These are phyloP conservation scores for Phalacrocorax carbo DNA, from an alignment of 2,113 vertebrate genomes.

Conservation along the genomic window DNA sequence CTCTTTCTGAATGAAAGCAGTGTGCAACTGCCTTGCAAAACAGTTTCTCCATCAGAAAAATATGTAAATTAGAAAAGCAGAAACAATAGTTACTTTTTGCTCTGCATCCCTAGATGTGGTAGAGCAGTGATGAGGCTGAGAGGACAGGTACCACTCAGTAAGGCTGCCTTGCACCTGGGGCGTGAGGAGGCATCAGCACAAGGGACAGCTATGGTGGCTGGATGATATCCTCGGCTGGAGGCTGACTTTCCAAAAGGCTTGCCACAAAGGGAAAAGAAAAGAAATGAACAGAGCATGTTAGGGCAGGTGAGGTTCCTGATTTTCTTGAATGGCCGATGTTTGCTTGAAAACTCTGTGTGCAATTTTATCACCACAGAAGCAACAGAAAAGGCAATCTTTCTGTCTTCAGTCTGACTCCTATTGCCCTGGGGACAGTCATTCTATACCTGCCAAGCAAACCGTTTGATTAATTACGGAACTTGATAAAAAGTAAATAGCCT, in stretches of 20 bases:
- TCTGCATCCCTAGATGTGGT: neutral
- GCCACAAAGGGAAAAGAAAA: neutral
- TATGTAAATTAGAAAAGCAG: neutral
- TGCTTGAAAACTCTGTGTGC: neutral
- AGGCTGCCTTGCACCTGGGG: accelerated
- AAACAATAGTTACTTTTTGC: neutral
- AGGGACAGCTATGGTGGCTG: neutral
- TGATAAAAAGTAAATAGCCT: slow-evolving; percentile 24
- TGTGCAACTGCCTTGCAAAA: neutral
- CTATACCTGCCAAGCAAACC: neutral
- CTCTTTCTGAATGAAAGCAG: neutral
- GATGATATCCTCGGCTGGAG: neutral
- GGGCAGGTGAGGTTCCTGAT: neutral
- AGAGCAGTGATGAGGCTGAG: neutral
- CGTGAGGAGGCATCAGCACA: neutral
- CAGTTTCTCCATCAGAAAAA: neutral
- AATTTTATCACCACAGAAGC: neutral
- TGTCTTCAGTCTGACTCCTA: neutral
- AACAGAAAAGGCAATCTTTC: neutral
- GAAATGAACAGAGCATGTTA: neutral
- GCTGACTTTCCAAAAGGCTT: neutral
- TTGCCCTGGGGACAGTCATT: neutral
- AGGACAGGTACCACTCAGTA: neutral
- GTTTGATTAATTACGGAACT: slow-evolving; percentile 17
- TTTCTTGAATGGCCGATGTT: neutral